Percentiles rank a stretch among this genome's conserved stretches.
Evolutionary conservation across 2,113 vertebrate species (phyloP).

Genomic region (Ovis aries): DNA sequence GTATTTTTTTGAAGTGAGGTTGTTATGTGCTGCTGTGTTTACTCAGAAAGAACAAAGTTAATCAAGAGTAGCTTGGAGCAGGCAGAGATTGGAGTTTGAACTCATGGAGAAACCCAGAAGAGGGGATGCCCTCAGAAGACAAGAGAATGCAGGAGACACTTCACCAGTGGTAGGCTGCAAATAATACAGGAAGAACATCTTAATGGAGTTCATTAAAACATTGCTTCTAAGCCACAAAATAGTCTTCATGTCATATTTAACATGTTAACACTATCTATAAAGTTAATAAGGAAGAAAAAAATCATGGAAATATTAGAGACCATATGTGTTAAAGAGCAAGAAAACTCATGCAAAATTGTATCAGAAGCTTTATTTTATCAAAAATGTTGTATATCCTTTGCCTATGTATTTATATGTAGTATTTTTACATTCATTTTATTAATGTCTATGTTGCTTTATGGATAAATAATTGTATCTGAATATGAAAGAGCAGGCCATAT

Average conservation of each 20-base stretch:
- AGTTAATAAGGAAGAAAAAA: background rate
- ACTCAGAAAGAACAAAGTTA: background rate
- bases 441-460: background rate
- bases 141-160: background rate
- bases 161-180: background rate
- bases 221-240: background rate
- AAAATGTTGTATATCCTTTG: background rate
- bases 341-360: background rate
- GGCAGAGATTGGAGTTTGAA: background rate
- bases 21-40: background rate
- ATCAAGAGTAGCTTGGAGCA: background rate
- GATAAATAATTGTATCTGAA: background rate
- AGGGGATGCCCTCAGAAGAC: background rate
- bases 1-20: background rate
- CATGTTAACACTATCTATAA: background rate
- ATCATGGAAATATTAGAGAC: background rate
- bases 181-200: background rate
- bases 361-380: background rate
- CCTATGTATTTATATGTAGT: background rate
- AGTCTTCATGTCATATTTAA: background rate
- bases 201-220: background rate
- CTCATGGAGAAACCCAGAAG: background rate
- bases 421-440: background rate
- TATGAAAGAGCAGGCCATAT: background rate
- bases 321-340: background rate